Conservation (phyloP, 2,888 invertebrate species). For the Nycteola revayana region DNA sequence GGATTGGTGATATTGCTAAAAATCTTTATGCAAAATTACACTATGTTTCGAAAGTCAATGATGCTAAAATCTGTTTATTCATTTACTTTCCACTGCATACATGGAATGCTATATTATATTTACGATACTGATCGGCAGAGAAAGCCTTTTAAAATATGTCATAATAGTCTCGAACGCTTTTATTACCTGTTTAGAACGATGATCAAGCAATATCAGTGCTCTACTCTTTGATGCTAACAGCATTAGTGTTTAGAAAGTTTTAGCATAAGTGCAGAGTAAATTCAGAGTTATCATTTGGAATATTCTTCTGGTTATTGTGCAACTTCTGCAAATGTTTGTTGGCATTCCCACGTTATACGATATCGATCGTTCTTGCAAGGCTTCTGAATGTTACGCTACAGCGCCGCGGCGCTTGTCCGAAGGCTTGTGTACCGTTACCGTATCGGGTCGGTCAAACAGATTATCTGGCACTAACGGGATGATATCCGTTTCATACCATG, state of each 20-base stretch:
- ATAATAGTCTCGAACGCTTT: slow-evolving; percentile 21
- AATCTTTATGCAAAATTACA: slow-evolving; percentile 4
- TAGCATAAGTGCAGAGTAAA: slow-evolving; percentile 16
- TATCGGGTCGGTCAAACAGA: slow-evolving; percentile 47
- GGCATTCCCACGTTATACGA: slow-evolving; percentile 59
- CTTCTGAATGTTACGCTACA: slow-evolving; percentile 62
- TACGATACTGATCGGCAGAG: slow-evolving; percentile 28
- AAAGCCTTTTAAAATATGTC: slow-evolving; percentile 33
- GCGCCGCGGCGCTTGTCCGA: slow-evolving; percentile 44
- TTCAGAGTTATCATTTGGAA: slow-evolving; percentile 13
- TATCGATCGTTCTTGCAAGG: slow-evolving; percentile 71
- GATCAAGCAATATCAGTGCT: slow-evolving; percentile 39
- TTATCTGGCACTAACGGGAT: slow-evolving; percentile 68
- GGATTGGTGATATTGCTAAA: not conserved
- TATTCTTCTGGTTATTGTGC: slow-evolving; percentile 25
- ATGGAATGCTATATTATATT: slow-evolving; percentile 14
- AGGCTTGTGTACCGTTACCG: slow-evolving; percentile 58
- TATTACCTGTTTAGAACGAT: slow-evolving; percentile 36
- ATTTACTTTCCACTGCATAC: slow-evolving; percentile 32
- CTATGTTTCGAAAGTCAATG: slow-evolving; percentile 19
- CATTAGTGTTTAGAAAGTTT: slow-evolving; percentile 44
- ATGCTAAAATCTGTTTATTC: slow-evolving; percentile 26
- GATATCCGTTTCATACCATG: slow-evolving; percentile 45
- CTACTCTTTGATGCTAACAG: slow-evolving; percentile 29
- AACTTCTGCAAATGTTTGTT: slow-evolving; percentile 27